These are phyloP conservation scores for Gasteruption jaculator DNA, from an alignment of 2,888 invertebrate species.

Conservation along the genomic window DNA sequence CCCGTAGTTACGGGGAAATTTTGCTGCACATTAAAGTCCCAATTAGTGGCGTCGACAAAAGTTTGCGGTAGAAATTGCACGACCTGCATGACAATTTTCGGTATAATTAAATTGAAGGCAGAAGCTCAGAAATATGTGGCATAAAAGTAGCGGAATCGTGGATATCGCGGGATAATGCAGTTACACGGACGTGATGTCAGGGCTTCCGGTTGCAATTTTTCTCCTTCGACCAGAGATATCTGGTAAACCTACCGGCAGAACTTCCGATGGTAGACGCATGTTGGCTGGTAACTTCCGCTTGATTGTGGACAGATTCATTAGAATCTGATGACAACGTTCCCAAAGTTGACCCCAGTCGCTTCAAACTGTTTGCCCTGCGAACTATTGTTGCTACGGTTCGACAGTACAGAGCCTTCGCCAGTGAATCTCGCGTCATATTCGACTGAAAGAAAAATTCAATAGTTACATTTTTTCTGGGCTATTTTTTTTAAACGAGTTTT, in stretches of 20 bases:
- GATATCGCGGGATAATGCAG: no score
- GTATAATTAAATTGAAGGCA: no score
- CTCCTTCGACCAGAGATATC: conserved; percentile 1
- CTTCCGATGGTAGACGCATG: conserved; percentile 77
- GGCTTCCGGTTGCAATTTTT: not conserved
- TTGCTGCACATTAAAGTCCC: no score
- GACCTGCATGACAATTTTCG: no score
- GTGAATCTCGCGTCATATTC: conserved; percentile 80
- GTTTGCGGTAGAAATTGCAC: no score
- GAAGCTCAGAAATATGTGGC: no score
- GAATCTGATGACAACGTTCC: conserved; percentile 85
- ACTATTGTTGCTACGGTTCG: conserved; percentile 93
- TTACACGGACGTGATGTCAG: not conserved
- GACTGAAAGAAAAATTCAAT: conserved; percentile 55
- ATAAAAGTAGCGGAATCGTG: no score
- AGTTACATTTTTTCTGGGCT: no score
- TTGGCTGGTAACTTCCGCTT: conserved; percentile 78
- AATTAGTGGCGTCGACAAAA: no score
- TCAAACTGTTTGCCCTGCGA: conserved; percentile 85
- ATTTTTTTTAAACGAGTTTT: conserved; percentile 20
- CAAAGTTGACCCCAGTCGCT: conserved; percentile 77
- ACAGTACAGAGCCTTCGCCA: conserved; percentile 90
- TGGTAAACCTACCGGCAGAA: conserved; percentile 40
- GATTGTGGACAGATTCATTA: conserved; percentile 87
- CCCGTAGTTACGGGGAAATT: no score